Evolutionary conservation across 2,797 vertebrate genomes (phyloP).

Genomic region (Takifugu rubripes): DNA sequence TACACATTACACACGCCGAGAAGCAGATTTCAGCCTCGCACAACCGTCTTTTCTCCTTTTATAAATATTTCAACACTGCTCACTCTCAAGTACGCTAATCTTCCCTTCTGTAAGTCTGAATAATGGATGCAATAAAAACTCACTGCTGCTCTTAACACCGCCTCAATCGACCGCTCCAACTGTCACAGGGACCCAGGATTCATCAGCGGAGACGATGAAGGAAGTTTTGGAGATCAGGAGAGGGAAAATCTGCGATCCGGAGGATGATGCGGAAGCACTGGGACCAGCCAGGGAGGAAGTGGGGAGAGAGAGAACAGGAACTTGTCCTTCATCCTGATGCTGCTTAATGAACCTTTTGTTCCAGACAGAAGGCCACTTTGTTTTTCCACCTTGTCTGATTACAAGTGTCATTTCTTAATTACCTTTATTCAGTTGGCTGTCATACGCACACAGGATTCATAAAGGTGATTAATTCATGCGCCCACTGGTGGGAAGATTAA

Average conservation of each 20-base stretch:
- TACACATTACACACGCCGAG: conserved; percentile 5
- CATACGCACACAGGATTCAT: conserved; percentile 7
- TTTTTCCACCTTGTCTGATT: conserved; percentile 48
- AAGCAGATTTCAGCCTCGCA: conserved; percentile 29
- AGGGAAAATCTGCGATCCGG: neutral
- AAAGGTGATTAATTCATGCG: no score
- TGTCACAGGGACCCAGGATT: conserved; percentile 11
- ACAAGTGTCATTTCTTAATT: conserved; percentile 16
- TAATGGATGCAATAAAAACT: conserved; percentile 66
- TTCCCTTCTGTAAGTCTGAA: conserved; percentile 54
- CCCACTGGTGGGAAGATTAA: no score
- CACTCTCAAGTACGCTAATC: conserved; percentile 55
- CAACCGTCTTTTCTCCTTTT: conserved; percentile 44
- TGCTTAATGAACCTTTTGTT: conserved; percentile 50
- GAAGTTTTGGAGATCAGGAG: conserved; percentile 1
- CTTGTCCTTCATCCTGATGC: conserved; percentile 32
- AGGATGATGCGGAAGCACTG: conserved; percentile 6
- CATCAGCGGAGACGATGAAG: conserved; percentile 23
- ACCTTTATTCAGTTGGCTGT: conserved; percentile 40
- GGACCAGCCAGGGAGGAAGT: conserved; percentile 17
- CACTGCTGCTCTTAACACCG: conserved; percentile 39
- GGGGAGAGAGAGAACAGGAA: conserved; percentile 32
- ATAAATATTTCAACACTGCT: conserved; percentile 59
- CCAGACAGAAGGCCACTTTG: conserved; percentile 35
- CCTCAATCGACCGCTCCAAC: conserved; percentile 37